A percentile compares a stretch with the other conserved stretches of the same genome.
phyloP scores from a whole-genome alignment of 2,797 vertebrate species.

The Chromobotia macracanthus region DNA sequence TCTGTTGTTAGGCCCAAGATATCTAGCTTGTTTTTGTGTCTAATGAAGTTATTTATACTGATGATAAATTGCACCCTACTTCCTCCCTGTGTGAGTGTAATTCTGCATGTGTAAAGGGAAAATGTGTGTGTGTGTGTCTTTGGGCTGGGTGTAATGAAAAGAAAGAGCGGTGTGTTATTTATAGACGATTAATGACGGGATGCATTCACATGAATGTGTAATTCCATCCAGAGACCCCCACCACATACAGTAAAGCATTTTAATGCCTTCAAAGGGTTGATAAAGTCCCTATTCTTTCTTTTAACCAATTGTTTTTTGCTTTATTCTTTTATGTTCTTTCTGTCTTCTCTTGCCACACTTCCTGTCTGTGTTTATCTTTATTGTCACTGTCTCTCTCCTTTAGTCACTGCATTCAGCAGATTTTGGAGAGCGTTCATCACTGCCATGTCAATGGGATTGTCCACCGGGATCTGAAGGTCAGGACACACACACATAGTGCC shows the following conservation, averaged over 20 bases:
- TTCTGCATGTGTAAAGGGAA: conserved; percentile 39
- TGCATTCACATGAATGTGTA: conserved; percentile 7
- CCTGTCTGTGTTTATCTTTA: conserved; percentile 35
- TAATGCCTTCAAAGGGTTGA: background rate
- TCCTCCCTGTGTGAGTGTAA: conserved; percentile 20
- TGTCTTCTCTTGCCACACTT: conserved; percentile 8
- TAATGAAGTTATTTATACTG: conserved; percentile 73
- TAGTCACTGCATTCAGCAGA: conserved; percentile 89
- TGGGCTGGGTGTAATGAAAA: conserved; percentile 6
- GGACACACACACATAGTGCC: conserved; percentile 56
- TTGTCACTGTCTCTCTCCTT: conserved; percentile 22
- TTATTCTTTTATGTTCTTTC: conserved; percentile 1
- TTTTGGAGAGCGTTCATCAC: conserved; percentile 89
- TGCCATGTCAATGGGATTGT: conserved; percentile 89
- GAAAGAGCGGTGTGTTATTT: conserved; percentile 27
- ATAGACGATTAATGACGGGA: conserved; percentile 32
- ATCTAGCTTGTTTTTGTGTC: conserved; percentile 49
- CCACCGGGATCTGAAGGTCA: conserved; percentile 89
- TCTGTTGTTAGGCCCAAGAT: conserved; percentile 3
- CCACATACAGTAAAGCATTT: background rate
- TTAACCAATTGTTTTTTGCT: conserved; percentile 19
- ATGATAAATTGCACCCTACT: conserved; percentile 73
- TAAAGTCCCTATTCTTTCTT: background rate
- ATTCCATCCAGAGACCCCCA: background rate
- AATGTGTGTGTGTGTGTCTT: conserved; percentile 27